A percentile compares a stretch with the other conserved stretches of the same genome.
Conservation (phyloP, 1,140 invertebrate species). For the Yoshiicerus persimilis region DNA sequence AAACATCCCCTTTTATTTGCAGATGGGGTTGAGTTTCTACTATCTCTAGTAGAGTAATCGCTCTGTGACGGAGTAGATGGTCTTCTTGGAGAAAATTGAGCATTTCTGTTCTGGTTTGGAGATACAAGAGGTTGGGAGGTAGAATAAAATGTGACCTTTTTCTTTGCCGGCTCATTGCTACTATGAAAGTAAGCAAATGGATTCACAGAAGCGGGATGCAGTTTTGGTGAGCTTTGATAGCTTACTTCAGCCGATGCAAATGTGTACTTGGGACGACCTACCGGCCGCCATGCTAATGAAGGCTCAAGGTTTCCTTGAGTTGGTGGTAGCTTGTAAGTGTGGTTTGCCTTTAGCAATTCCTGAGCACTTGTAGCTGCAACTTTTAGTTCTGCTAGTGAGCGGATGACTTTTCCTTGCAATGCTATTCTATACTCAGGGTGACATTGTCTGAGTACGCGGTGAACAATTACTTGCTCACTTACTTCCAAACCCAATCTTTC, state of each 20-base stretch:
- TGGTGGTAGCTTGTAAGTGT: neutral
- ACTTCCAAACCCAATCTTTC: neutral
- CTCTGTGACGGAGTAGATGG: neutral
- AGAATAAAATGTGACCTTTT: neutral
- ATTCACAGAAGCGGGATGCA: neutral
- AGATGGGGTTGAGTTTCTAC: neutral
- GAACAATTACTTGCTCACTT: neutral
- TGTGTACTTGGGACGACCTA: neutral
- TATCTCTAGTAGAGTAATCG: neutral
- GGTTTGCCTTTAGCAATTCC: constrained; percentile 5
- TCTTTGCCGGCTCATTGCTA: neutral
- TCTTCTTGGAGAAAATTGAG: too few relatives aligned
- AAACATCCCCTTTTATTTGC: neutral
- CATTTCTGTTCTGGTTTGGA: too few relatives aligned
- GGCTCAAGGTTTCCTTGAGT: neutral
- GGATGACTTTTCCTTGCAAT: neutral
- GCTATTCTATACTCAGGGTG: constrained; percentile 5
- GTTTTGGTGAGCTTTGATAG: neutral
- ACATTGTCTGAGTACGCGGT: neutral
- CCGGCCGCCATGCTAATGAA: neutral
- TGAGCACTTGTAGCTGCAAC: neutral
- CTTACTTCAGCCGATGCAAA: too few relatives aligned
- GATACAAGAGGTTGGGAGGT: neutral
- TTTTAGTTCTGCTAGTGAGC: neutral
- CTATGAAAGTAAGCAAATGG: constrained; percentile 17